A percentile compares a stretch with the other conserved stretches of the same genome.
These are phyloP conservation scores for Hippasteria phrygiana DNA, from an alignment of 53 echinoderm and acorn worm species.

Conservation along the genomic window DNA sequence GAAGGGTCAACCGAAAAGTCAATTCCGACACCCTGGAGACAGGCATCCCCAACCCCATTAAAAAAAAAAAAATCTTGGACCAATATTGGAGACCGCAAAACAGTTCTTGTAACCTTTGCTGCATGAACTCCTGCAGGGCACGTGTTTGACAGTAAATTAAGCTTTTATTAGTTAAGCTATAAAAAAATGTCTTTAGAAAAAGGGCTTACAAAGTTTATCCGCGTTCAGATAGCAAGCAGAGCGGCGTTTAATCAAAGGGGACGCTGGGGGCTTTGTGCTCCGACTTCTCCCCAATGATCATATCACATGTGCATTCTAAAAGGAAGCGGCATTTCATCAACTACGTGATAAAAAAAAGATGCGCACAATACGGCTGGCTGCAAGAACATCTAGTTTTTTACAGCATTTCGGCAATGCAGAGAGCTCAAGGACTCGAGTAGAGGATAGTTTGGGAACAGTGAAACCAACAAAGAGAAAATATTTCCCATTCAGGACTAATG, in stretches of 20 bases:
- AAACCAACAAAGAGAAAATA: too few species aligned
- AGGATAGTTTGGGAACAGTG: too few species aligned
- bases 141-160: conserved; percentile 1
- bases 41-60: conserved; percentile 1
- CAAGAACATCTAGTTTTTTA: neutral
- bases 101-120: conserved; percentile 17
- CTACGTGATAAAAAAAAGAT: neutral
- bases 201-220: neutral
- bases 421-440: too few species aligned
- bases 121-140: neutral
- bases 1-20: conserved; percentile 46
- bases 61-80: neutral
- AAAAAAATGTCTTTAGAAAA: neutral
- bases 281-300: neutral
- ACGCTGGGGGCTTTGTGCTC: neutral
- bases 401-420: neutral
- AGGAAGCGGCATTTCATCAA: conserved; percentile 12
- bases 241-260: neutral
- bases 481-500: too few species aligned
- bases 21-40: conserved; percentile 3
- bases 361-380: neutral
- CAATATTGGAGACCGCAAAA: neutral
- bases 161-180: neutral
- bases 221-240: neutral
- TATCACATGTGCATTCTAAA: neutral